Conservation (phyloP, 2,888 invertebrate species). For the Sphaerophoria rueppellii region DNA sequence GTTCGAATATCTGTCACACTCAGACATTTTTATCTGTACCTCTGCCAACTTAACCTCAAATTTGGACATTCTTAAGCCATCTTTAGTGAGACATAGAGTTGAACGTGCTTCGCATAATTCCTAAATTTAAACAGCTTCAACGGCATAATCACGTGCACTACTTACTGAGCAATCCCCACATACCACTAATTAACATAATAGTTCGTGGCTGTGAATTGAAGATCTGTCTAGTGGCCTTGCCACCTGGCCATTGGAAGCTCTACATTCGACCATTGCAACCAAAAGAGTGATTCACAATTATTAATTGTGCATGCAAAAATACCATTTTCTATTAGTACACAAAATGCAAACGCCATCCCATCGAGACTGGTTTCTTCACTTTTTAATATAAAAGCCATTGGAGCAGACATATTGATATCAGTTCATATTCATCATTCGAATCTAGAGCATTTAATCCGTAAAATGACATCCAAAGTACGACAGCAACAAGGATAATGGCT, state of each 20-base stretch:
- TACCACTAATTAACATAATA: slow-evolving; percentile 53
- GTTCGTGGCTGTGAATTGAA: slow-evolving; percentile 42
- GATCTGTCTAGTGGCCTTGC: slow-evolving; percentile 44
- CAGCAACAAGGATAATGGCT: slow-evolving; percentile 18
- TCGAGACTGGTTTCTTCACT: slow-evolving; percentile 26
- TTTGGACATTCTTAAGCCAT: slow-evolving; percentile 10
- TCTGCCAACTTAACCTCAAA: not conserved
- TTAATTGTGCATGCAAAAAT: not conserved
- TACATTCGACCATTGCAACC: slow-evolving; percentile 33
- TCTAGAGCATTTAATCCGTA: slow-evolving; percentile 78
- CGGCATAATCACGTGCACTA: slow-evolving; percentile 47
- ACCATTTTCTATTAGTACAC: slow-evolving; percentile 30
- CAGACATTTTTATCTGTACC: not conserved
- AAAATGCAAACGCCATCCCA: slow-evolving; percentile 14
- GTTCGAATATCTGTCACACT: no score
- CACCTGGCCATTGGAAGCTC: slow-evolving; percentile 31
- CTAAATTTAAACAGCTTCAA: not conserved
- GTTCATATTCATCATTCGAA: slow-evolving; percentile 80
- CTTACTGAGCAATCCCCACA: slow-evolving; percentile 42
- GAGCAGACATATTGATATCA: slow-evolving; percentile 76
- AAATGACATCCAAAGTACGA: slow-evolving; percentile 82
- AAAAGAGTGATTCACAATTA: slow-evolving; percentile 13
- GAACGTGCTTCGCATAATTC: slow-evolving; percentile 10
- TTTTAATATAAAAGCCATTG: slow-evolving; percentile 73
- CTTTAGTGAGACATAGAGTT: not conserved